phyloP scores from a whole-genome alignment of 2,888 invertebrate genomes.

The Trichopoda pennipes region DNA sequence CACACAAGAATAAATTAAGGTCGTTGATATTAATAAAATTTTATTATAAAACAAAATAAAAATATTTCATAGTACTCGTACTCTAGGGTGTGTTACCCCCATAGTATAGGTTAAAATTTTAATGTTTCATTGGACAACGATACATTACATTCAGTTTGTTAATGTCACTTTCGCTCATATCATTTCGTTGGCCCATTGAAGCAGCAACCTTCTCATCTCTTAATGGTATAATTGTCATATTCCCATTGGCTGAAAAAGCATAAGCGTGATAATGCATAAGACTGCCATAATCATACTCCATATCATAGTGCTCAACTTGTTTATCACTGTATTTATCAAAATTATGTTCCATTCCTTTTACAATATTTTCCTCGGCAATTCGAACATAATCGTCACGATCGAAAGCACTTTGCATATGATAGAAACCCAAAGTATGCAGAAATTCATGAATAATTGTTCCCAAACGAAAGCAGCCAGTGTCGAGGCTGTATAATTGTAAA shows the following conservation, averaged over 20 bases:
- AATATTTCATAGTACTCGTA: no score
- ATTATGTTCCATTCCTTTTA: conserved; percentile 84
- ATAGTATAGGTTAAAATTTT: no score
- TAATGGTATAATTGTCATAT: conserved; percentile 85
- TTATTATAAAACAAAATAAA: no score
- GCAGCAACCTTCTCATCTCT: conserved; percentile 68
- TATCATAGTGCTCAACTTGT: conserved; percentile 84
- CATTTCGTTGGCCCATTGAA: conserved; percentile 74
- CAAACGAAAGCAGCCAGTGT: conserved; percentile 77
- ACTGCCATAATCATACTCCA: conserved; percentile 88
- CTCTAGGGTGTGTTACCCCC: no score
- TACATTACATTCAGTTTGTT: conserved; percentile 78
- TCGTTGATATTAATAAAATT: no score
- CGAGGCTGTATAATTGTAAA: conserved; percentile 73
- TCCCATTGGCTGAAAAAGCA: conserved; percentile 87
- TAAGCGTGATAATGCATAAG: conserved; percentile 90
- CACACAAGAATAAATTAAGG: no score
- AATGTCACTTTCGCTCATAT: conserved; percentile 76
- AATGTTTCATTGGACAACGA: conserved; percentile 70
- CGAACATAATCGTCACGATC: conserved; percentile 87
- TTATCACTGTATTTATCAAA: conserved; percentile 85
- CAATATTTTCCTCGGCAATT: conserved; percentile 81
- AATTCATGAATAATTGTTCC: conserved; percentile 88
- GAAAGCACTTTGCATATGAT: conserved; percentile 89
- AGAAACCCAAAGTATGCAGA: conserved; percentile 89